Conservation (phyloP, 1,140 invertebrate genomes). For the Zelostemma sp. region DNA sequence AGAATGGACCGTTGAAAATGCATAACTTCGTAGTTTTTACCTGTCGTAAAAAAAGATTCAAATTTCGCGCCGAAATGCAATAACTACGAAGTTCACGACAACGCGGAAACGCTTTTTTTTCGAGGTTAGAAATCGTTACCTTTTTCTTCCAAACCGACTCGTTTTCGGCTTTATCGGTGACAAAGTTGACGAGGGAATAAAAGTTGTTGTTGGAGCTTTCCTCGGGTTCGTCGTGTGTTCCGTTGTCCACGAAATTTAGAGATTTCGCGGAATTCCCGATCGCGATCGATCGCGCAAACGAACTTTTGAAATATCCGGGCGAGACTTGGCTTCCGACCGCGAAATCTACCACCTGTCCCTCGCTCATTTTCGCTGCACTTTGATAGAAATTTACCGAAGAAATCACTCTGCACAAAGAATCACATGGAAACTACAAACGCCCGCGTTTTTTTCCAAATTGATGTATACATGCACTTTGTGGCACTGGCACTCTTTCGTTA, state of each 20-base stretch:
- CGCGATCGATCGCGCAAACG: slow-evolving; percentile 66
- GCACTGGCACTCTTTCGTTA: not conserved
- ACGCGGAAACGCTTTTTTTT: not conserved
- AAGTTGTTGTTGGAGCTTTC: slow-evolving; percentile 53
- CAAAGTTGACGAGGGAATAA: slow-evolving; percentile 57
- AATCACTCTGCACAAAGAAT: not conserved
- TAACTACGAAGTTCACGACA: not conserved
- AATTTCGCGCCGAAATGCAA: not conserved
- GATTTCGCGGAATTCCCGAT: slow-evolving; percentile 61
- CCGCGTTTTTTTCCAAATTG: not conserved
- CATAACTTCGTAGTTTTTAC: slow-evolving; percentile 40
- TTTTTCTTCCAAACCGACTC: not conserved
- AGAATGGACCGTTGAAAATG: slow-evolving; percentile 26
- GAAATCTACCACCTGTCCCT: slow-evolving; percentile 58
- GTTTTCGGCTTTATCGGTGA: not conserved
- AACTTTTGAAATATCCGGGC: slow-evolving; percentile 66
- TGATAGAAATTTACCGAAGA: not conserved
- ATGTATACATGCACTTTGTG: not conserved
- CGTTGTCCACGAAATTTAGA: slow-evolving; percentile 61
- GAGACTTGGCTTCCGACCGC: slow-evolving; percentile 65
- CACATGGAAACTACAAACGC: slow-evolving; percentile 6
- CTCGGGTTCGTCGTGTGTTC: slow-evolving; percentile 39
- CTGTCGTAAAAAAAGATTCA: slow-evolving; percentile 36
- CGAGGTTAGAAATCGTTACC: not conserved
- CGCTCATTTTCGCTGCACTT: slow-evolving; percentile 40